Percentiles rank a stretch among this genome's conserved stretches.
Conservation (phyloP, 2,113 vertebrate species). For the Elachura formosa region DNA sequence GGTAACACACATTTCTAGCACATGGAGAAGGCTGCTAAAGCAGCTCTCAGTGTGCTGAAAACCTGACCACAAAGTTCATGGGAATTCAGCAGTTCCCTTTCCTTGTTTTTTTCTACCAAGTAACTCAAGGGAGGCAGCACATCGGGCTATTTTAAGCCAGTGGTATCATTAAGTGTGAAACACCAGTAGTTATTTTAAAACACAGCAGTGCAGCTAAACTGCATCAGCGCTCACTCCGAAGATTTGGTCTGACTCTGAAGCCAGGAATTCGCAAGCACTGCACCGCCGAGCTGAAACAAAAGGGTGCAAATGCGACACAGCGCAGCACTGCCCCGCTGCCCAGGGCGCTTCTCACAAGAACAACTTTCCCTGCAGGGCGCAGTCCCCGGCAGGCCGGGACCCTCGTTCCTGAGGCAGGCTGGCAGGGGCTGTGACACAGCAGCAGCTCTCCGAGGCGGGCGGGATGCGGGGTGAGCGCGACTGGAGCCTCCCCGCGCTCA, state of each 20-base stretch:
- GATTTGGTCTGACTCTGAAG: not conserved
- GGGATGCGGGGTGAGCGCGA: too few relatives aligned
- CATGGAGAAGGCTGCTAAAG: not conserved
- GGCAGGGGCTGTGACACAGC: not conserved
- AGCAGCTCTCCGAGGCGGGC: not conserved
- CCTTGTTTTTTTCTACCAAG: not conserved
- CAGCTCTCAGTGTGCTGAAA: not conserved
- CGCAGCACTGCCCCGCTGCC: not conserved
- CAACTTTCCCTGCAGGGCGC: not conserved
- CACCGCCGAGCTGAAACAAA: not conserved
- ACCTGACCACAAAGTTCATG: not conserved
- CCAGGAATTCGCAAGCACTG: not conserved
- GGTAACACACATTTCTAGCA: not conserved
- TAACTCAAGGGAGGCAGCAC: not conserved
- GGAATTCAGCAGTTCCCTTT: not conserved
- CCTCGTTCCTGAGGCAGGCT: not conserved
- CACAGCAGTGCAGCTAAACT: not conserved
- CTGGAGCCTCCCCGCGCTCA: conserved; percentile 15
- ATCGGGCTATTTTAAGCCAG: not conserved
- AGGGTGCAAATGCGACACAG: not conserved
- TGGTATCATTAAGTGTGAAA: not conserved
- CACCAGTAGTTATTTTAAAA: not conserved
- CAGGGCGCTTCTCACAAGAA: not conserved
- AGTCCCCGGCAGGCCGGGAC: not conserved
- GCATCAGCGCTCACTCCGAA: not conserved